Evolutionary conservation across 2,113 vertebrate species (phyloP), one percentile per base, ranked within the genome.

Genomic region (Stercorarius parasiticus): DNA sequence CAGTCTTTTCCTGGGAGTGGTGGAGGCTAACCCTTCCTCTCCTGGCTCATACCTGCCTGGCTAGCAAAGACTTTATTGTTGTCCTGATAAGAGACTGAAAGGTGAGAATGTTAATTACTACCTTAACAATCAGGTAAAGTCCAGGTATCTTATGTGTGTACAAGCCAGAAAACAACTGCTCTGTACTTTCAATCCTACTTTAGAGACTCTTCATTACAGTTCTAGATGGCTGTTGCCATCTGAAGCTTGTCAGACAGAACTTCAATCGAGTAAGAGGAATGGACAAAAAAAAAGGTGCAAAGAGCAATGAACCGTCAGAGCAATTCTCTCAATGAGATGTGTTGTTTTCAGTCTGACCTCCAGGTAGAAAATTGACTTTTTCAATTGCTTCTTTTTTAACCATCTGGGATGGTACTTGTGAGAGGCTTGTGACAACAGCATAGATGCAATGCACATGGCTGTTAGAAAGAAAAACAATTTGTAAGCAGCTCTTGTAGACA

Each of bases 381-480:
- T 53, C 84, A 95, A 84, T 66, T 82, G 3, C 4, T 87, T 82
- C 45, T 67, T 34, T n/a, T 76, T 83, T 32, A 58, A 0, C 45
- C 1, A 2, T 56, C 21, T 36, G 23, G 43, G n/a, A 36, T 9
- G 6, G 30, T 53, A 34, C 7, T 53, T 45, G 3, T 70, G 64
- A 65, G 21, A 56, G 10, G 19, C 20, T 86, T 0, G 0, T 52
- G 50, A 20, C 5, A 5, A 15, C 42, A 18, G 15, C 30, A 49
- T 10, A 27, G 30, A 43, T 36, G 5, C 2, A 40, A 7, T 38
- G 12, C 7, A 53, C 13, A 6, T 8, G 20, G 9, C 9, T 61
- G 7, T 56, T 50, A 69, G 43, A 32, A 87, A 36, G 29, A n/a
- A 61, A 82, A 78, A 42, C 15, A 36, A 23, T 36, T 49, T 84